Evolutionary conservation across 2,797 vertebrate genomes (phyloP), one percentile per base, ranked within the genome.

Genomic region (Erithacus rubecula): DNA sequence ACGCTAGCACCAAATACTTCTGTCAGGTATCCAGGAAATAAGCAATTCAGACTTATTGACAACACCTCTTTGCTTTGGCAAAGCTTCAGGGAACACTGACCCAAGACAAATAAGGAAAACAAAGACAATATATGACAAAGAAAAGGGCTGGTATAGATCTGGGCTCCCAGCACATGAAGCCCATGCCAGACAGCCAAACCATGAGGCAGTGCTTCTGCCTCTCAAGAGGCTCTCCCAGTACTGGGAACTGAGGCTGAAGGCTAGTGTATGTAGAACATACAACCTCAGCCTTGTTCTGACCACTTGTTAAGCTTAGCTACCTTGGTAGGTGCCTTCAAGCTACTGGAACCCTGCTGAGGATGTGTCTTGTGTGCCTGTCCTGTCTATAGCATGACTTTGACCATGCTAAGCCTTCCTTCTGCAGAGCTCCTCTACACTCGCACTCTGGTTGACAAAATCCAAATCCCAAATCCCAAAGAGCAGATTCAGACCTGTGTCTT

Each of bases 21-120:
- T 55, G 18, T 26, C 62, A 63, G 65, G n/a, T 46, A 81, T 37
- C 30, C 77, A 77, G 36, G 47, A 88, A 86, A 59, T 56, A 68
- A 76, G 17, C 60, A 3, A 39, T 72, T 72, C 60, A 69, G 30
- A 58, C 21, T 27, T 65, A 46, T 1, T 69, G 72, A 77, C 37
- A 76, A 58, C 37, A 87, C 46, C 63, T 60, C 27, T 82, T 93
- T 87, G 59, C 27, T 43, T 64, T 58, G 43, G 83, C 60, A 88
- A 62, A 64, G 60, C 60, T 80, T 69, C 60, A 51, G n/a, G 36
- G 52, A 80, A 74, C 60, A 67, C 24, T 22, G 41, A 55, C 41
- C 26, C 58, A 49, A 52, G 67, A 37, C 77, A 81, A 77, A 86
- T 36, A 70, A 76, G 43, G 27, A 80, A 58, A 69, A 4, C 12